A percentile compares a stretch with the other conserved stretches of the same genome.
Conservation (phyloP, 2,797 vertebrate species). For the Argyrosomus regius region DNA sequence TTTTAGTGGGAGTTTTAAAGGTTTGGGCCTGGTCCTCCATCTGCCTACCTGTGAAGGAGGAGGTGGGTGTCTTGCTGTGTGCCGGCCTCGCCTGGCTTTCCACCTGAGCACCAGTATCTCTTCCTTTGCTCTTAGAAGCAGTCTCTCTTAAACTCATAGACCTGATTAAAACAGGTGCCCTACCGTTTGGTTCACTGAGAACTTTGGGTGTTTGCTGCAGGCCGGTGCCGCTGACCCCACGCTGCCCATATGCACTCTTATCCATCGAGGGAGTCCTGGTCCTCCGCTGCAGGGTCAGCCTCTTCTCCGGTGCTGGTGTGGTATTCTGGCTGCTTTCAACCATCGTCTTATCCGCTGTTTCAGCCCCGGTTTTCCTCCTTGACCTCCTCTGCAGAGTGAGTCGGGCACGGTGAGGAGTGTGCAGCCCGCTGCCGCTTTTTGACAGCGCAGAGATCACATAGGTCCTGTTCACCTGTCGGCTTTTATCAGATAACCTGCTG, state of each 20-base stretch:
- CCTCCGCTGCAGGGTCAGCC: conserved; percentile 82
- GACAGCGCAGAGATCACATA: conserved; percentile 87
- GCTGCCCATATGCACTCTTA: conserved; percentile 52
- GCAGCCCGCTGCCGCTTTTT: conserved; percentile 64
- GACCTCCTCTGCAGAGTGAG: conserved; percentile 86
- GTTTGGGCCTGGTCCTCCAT: conserved; percentile 49
- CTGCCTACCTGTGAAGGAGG: conserved; percentile 6
- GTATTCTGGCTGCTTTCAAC: conserved; percentile 63
- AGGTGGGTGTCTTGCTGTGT: conserved; percentile 6
- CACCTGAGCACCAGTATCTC: conserved; percentile 17
- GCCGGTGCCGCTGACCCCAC: conserved; percentile 8
- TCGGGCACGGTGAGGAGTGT: conserved; percentile 61
- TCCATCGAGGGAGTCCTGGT: conserved; percentile 76
- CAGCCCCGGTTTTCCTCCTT: conserved; percentile 80
- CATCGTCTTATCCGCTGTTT: conserved; percentile 53
- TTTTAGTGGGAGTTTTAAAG: conserved; percentile 74
- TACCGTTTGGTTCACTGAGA: conserved; percentile 60
- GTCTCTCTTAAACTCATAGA: conserved; percentile 65
- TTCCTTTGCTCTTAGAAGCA: conserved; percentile 33
- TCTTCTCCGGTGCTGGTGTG: conserved; percentile 74
- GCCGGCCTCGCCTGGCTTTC: conserved; percentile 7
- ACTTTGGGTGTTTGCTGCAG: conserved; percentile 49
- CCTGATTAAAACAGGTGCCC: conserved; percentile 46
- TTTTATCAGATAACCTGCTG: conserved; percentile 63
- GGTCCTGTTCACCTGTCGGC: conserved; percentile 85